Evolutionary conservation across 2,797 vertebrate genomes (phyloP), one percentile per base, ranked within the genome.

Genomic region (Enteromius unitaeniatus): DNA sequence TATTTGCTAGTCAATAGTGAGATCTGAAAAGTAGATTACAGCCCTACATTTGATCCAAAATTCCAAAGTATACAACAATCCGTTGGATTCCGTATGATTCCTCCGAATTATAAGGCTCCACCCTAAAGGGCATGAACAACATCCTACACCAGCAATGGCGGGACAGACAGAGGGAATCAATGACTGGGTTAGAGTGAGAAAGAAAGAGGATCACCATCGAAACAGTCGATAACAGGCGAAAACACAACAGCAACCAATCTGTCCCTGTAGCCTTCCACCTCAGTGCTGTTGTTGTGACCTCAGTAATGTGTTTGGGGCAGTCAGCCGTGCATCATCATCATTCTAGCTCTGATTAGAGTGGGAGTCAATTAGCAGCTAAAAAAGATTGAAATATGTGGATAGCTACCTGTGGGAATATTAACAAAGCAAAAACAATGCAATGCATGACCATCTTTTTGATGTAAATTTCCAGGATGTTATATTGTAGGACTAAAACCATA

Each of bases 361-460:
- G 73, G 83, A 83, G 83, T 85, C 83, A 78, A 81, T 88, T 83
- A 83, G 13, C 40, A 60, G 76, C 60, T 42, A 83, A 65, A 58
- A 74, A 49, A n/a, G n/a, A 62, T 68, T 37, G 49, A 82, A 84
- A 75, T 60, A 77, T 47, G 23, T 17, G 31, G 47, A 72, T 11
- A 4, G 47, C 78, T 82, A 73, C 60, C 76, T 68, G 6, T 67
- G 72, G 21, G 19, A 74, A 67, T 75, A 83, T 42, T 42, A 77
- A 58, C 60, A 76, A 26, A 82, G 8, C 58, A 51, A 64, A 82
- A 82, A 75, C 79, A 81, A 37, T 81, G 23, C 13, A 23, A 47
- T 64, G 6, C 4, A 49, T 34, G 28, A 17, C 23, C 37, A 81
- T 62, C 26, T 14, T 51, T 80, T 68, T 67, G 62, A 34, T 72